A percentile compares a stretch with the other conserved stretches of the same genome.
Evolutionary conservation across 2,113 vertebrate genomes (phyloP).

Genomic region (Lonchura striata): DNA sequence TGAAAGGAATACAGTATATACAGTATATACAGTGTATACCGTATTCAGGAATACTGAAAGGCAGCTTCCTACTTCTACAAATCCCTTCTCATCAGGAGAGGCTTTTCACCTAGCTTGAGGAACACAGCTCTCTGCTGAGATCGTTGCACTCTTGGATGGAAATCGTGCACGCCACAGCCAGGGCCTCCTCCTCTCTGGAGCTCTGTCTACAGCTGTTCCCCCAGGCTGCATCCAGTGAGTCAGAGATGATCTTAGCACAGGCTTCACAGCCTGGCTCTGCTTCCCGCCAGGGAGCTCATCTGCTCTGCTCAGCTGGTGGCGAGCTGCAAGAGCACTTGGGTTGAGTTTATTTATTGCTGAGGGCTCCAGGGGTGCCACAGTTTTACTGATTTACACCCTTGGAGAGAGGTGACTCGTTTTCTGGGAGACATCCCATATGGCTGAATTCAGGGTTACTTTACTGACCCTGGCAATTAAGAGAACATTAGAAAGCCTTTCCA

Average conservation of each 20-base stretch:
- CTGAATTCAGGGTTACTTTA: not conserved
- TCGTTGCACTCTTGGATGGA: not conserved
- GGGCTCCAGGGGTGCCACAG: not conserved
- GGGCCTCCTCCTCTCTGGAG: not conserved
- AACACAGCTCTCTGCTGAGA: not conserved
- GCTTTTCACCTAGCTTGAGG: not conserved
- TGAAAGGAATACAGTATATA: not conserved
- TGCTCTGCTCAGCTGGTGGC: not conserved
- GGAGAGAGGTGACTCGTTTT: not conserved
- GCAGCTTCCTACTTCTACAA: not conserved
- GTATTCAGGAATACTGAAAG: not conserved
- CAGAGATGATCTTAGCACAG: not conserved
- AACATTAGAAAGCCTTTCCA: not conserved
- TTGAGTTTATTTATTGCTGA: slow-evolving; percentile 21
- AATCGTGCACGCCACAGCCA: accelerated
- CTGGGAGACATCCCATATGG: not conserved
- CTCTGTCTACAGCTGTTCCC: not conserved
- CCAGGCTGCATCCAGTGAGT: not conserved
- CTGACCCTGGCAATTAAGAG: not conserved
- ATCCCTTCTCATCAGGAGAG: not conserved
- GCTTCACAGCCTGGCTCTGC: not conserved
- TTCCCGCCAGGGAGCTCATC: not conserved
- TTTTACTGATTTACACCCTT: not conserved
- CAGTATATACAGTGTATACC: too few species aligned
- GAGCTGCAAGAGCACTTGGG: not conserved